phyloP scores from a whole-genome alignment of 2,888 invertebrate genomes.

The Platycheirus albimanus region DNA sequence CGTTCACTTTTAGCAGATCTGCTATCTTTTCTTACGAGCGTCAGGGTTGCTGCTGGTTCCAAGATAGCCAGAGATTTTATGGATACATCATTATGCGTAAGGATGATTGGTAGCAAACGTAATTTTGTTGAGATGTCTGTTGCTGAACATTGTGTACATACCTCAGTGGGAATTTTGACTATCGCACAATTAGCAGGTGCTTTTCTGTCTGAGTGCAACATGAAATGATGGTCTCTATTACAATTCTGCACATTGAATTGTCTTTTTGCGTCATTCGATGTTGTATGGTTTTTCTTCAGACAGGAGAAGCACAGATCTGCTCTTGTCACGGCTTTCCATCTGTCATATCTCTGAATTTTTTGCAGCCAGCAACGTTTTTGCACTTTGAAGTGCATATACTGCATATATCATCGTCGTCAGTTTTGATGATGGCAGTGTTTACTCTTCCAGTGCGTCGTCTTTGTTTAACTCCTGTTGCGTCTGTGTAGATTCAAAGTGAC shows the following conservation, averaged over 20 bases:
- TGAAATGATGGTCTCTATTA: neutral
- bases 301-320: conserved; percentile 1
- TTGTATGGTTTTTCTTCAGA: neutral
- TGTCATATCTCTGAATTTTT: neutral
- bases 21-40: conserved; percentile 1
- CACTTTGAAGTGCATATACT: neutral
- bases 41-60: neutral
- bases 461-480: too few relatives aligned
- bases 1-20: neutral
- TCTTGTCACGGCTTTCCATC: conserved; percentile 2
- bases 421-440: too few relatives aligned
- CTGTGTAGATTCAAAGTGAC: neutral
- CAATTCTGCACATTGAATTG: neutral
- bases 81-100: neutral
- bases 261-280: neutral
- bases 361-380: neutral
- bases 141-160: neutral
- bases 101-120: neutral
- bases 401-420: neutral
- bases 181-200: neutral
- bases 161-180: neutral
- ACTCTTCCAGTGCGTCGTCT: too few relatives aligned
- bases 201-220: neutral
- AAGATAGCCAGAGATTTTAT: neutral
- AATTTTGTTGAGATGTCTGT: neutral